Evolutionary conservation across 2,113 vertebrate genomes (phyloP).

Genomic region (Passer montanus): DNA sequence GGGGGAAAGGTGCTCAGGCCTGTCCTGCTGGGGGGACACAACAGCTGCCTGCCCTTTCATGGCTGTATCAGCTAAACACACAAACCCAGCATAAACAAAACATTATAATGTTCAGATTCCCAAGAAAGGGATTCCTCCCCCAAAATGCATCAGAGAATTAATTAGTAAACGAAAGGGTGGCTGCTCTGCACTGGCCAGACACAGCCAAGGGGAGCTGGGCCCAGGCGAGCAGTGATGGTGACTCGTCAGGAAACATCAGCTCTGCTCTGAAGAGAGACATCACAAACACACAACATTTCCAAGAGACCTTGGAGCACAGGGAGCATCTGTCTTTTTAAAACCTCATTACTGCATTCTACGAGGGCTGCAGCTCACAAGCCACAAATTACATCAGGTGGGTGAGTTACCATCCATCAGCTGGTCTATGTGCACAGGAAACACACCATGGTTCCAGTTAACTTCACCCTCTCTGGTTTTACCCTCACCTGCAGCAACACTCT

Average conservation of each 20-base stretch:
- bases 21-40: background rate
- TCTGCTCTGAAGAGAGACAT: constrained; percentile 12
- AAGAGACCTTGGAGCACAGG: constrained; percentile 44
- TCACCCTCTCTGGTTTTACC: background rate
- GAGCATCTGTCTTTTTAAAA: constrained; percentile 58
- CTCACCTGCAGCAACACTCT: background rate
- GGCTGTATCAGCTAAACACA: background rate
- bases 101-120: background rate
- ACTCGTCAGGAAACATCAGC: background rate
- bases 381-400: constrained; percentile 59
- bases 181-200: background rate
- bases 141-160: background rate
- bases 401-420: constrained; percentile 38
- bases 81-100: background rate
- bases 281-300: constrained; percentile 25
- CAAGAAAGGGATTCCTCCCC: background rate
- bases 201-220: background rate
- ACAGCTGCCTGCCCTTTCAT: background rate
- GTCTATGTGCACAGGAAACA: background rate
- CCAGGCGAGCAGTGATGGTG: background rate
- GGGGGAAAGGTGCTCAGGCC: background rate
- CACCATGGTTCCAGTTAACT: background rate
- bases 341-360: constrained; percentile 17
- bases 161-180: background rate
- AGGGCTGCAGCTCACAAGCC: constrained; percentile 27